A percentile compares a stretch with the other conserved stretches of the same genome.
phyloP scores from a whole-genome alignment of 1,140 invertebrate genomes.

The Pseudachorutes palmiensis region DNA sequence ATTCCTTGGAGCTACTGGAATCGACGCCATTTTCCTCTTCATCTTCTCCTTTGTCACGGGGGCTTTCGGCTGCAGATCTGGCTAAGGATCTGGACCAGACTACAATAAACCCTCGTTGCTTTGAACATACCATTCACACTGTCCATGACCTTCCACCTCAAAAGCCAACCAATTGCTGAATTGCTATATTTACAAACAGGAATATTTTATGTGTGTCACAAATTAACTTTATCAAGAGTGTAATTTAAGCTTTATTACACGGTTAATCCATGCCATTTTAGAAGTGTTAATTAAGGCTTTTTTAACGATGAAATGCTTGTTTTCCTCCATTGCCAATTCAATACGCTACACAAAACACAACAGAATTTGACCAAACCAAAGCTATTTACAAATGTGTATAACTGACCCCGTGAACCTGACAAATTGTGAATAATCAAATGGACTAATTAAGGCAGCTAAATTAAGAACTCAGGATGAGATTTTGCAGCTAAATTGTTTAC shows the following conservation, averaged over 20 bases:
- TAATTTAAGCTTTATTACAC: not conserved
- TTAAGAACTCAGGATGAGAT: no score
- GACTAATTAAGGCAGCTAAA: not conserved
- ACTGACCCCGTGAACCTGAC: not conserved
- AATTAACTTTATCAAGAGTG: not conserved
- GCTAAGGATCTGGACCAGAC: not conserved
- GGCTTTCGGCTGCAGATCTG: conserved; percentile 16
- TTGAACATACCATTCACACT: no score
- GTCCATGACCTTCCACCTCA: not conserved
- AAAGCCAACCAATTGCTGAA: conserved; percentile 3
- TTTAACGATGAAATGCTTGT: no score
- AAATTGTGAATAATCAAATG: not conserved
- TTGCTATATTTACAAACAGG: not conserved
- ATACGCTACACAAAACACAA: no score
- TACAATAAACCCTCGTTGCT: not conserved
- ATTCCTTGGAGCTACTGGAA: conserved; percentile 13
- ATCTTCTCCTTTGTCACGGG: conserved; percentile 18
- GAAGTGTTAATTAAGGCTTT: not conserved
- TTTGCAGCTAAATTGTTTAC: no score
- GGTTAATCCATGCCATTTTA: not conserved
- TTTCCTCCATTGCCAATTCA: no score
- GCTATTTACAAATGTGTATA: no score
- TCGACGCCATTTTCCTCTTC: conserved; percentile 21
- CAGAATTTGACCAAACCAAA: no score
- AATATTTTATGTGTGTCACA: conserved; percentile 1